Evolutionary conservation across 2,113 vertebrate species (phyloP).

Genomic region (Choloepus hoffmanni): DNA sequence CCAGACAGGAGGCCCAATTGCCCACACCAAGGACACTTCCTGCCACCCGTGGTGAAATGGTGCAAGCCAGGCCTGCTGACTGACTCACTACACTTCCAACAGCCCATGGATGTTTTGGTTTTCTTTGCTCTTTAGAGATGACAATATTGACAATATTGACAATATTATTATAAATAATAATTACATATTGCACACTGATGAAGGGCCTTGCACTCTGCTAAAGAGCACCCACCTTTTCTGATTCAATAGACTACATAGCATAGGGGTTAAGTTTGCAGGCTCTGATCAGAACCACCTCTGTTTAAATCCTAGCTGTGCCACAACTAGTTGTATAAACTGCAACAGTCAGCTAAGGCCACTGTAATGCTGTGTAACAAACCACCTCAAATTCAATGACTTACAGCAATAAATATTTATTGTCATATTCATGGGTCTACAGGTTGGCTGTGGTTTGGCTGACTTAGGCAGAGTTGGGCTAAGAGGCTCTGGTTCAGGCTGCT

Average conservation of each 20-base stretch:
- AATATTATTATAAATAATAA: not conserved
- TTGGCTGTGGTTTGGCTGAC: not conserved
- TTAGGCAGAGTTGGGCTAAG: not conserved
- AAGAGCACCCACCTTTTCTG: not conserved
- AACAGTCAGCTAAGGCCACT: not conserved
- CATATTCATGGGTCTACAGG: rapidly evolving
- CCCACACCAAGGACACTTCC: not conserved
- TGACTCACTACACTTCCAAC: rapidly evolving
- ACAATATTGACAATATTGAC: no score
- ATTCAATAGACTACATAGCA: not conserved
- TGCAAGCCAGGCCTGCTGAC: no score
- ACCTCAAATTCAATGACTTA: not conserved
- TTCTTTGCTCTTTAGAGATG: not conserved
- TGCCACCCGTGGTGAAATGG: not conserved
- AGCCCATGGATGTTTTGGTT: rapidly evolving
- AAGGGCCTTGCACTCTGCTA: not conserved
- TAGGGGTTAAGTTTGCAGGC: not conserved
- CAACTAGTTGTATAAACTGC: not conserved
- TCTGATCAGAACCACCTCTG: not conserved
- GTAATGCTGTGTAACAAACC: not conserved
- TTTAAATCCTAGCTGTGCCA: not conserved
- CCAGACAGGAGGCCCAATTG: rapidly evolving
- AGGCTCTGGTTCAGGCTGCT: not conserved
- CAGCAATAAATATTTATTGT: no score
- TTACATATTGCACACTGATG: no score